Evolutionary conservation across 2,888 invertebrate genomes (phyloP), one percentile per base, ranked within the genome.

Genomic region (Troides helena): DNA sequence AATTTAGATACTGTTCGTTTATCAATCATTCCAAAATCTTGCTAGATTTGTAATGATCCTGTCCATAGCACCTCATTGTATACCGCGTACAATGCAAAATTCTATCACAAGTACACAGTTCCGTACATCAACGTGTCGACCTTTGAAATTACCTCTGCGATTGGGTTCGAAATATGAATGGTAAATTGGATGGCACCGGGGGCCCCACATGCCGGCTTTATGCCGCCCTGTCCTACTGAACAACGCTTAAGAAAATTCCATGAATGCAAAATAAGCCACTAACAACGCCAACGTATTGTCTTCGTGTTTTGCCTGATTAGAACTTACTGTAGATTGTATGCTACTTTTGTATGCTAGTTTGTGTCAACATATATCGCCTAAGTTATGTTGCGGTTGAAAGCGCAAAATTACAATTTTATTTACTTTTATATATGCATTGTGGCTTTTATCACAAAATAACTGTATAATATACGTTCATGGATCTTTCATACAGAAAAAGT

Each of bases 101-200:
- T 71, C 64, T 60, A 69, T 69, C 59, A 64, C 64, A 65, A 64
- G 72, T 72, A 69, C 65, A 53, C 39, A 53, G 62, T 59, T 68
- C 68, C 50, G 58, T 71, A 73, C 72, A 74, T 77, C 77, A 77
- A 78, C 76, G 79, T 79, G 78, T 79, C 79, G 88, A 85, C 86
- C 88, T 89, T 84, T 87, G 82, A 81, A 88, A 90, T 90, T 89
- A 89, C 89, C 83, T 82, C 77, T 74, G 71, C 87, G 85, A 91
- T 89, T 87, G 89, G 83, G 81, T 86, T 85, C 84, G 85, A 88
- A 88, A 89, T 90, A 90, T 90, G 88, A 89, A 91, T 90, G 84
- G 84, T 77, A 86, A 89, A 90, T 90, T 87, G 88, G 88, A 86
- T 85, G 86, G 85, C 82, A 84, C 83, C 76, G 80, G 78, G 74